These are phyloP conservation scores for Drosophila lacertosa DNA, from an alignment of 1,140 invertebrate species.

Conservation along the genomic window DNA sequence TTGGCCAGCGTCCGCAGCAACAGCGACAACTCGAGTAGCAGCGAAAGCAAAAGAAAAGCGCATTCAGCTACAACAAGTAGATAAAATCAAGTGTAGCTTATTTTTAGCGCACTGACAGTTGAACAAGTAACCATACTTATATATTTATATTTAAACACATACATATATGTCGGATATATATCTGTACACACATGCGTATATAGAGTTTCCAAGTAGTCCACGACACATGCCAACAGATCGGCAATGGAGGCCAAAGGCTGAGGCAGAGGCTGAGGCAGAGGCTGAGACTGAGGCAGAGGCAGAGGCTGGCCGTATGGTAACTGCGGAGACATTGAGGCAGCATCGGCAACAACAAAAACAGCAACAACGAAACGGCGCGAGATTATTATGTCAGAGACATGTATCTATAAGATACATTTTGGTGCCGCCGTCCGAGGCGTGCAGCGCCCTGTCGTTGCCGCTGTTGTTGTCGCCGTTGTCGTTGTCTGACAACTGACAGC, in stretches of 20 bases:
- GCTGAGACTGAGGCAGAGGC: too few relatives aligned
- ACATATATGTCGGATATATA: neutral
- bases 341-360: slow-evolving; percentile 25
- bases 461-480: slow-evolving; percentile 44
- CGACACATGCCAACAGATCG: slow-evolving; percentile 22
- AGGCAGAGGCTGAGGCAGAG: too few relatives aligned
- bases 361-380: neutral
- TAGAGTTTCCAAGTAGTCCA: slow-evolving; percentile 17
- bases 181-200: neutral
- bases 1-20: slow-evolving; percentile 19
- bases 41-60: neutral
- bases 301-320: slow-evolving; percentile 22
- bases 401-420: slow-evolving; percentile 68
- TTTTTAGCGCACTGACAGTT: slow-evolving; percentile 33
- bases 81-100: slow-evolving; percentile 40
- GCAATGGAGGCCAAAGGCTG: slow-evolving; percentile 16
- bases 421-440: slow-evolving; percentile 36
- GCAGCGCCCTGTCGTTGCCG: slow-evolving; percentile 12
- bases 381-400: slow-evolving; percentile 64
- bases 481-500: slow-evolving; percentile 67
- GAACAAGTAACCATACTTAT: slow-evolving; percentile 1
- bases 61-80: slow-evolving; percentile 1
- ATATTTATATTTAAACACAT: slow-evolving; percentile 2
- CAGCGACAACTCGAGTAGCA: slow-evolving; percentile 1
- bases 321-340: slow-evolving; percentile 32